phyloP scores from a whole-genome alignment of 2,797 vertebrate species.

The Pelodytes ibericus region DNA sequence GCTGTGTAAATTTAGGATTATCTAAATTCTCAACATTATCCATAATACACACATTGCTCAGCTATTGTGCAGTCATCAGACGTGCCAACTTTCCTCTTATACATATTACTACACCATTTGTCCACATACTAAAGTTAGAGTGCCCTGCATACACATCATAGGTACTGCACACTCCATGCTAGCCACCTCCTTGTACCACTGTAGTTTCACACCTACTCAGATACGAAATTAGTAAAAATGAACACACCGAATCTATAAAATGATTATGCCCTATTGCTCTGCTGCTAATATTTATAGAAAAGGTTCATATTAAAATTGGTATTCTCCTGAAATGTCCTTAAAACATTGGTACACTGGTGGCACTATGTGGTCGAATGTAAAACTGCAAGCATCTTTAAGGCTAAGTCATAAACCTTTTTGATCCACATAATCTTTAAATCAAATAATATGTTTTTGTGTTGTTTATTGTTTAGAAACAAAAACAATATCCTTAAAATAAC shows the following conservation, averaged over 20 bases:
- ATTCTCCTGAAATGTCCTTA: constrained; percentile 44
- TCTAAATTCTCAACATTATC: not conserved
- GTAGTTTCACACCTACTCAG: constrained; percentile 23
- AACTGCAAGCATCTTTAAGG: constrained; percentile 28
- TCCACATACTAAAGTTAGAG: too few relatives aligned
- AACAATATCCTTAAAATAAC: constrained; percentile 23
- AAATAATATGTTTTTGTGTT: not conserved
- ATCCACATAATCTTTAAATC: not conserved
- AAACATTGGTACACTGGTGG: constrained; percentile 23
- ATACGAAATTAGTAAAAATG: constrained; percentile 27
- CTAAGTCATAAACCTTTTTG: constrained; percentile 22
- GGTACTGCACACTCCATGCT: not conserved
- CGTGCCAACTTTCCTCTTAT: not conserved
- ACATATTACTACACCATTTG: constrained; percentile 19
- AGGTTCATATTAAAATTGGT: constrained; percentile 28
- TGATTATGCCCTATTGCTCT: constrained; percentile 50
- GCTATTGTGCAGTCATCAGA: not conserved
- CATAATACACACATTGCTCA: not conserved
- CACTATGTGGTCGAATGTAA: constrained; percentile 22
- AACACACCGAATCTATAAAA: constrained; percentile 32
- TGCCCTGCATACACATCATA: constrained; percentile 14
- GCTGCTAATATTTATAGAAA: constrained; percentile 35
- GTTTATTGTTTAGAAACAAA: not conserved
- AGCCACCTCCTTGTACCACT: constrained; percentile 12
- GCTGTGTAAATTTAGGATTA: not conserved